phyloP scores from a whole-genome alignment of 2,797 vertebrate genomes.

The Danionella dracula region DNA sequence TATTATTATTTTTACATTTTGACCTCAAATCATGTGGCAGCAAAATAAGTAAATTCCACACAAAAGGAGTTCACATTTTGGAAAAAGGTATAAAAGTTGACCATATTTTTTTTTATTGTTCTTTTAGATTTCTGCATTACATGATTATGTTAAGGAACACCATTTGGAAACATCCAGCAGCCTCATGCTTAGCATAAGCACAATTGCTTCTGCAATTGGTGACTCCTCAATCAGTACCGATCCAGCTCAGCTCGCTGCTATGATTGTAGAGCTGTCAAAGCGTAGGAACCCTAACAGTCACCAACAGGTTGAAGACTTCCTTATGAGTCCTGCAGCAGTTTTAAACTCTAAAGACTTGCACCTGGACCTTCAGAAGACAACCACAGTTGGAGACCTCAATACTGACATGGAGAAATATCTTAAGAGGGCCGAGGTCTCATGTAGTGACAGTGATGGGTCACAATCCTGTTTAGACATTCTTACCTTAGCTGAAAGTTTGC shows the following conservation, averaged over 20 bases:
- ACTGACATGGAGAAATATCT: constrained; percentile 88
- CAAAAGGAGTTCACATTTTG: too few species aligned
- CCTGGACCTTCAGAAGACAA: constrained; percentile 62
- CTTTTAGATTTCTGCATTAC: constrained; percentile 15
- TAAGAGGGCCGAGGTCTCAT: constrained; percentile 68
- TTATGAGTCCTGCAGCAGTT: constrained; percentile 15
- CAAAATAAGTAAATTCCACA: too few species aligned
- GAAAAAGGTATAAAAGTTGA: too few species aligned
- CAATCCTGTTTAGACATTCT: constrained; percentile 64
- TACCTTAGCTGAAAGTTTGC: constrained; percentile 49
- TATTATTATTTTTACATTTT: too few species aligned
- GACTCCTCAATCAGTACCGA: constrained; percentile 86
- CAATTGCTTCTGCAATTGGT: constrained; percentile 88
- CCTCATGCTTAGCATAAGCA: constrained; percentile 83
- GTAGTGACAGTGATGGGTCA: constrained; percentile 58
- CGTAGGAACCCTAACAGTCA: constrained; percentile 52
- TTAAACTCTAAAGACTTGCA: constrained; percentile 24
- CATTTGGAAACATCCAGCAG: constrained; percentile 42
- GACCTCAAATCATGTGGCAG: too few species aligned
- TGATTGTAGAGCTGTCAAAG: constrained; percentile 87
- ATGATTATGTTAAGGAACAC: constrained; percentile 13
- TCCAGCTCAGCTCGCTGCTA: constrained; percentile 84
- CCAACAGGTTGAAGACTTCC: not conserved
- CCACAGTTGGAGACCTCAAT: constrained; percentile 55
- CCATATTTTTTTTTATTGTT: not conserved